Base-by-base conservation (phyloP, 2,113 vertebrate species). In the Centropus unirufus region DNA sequence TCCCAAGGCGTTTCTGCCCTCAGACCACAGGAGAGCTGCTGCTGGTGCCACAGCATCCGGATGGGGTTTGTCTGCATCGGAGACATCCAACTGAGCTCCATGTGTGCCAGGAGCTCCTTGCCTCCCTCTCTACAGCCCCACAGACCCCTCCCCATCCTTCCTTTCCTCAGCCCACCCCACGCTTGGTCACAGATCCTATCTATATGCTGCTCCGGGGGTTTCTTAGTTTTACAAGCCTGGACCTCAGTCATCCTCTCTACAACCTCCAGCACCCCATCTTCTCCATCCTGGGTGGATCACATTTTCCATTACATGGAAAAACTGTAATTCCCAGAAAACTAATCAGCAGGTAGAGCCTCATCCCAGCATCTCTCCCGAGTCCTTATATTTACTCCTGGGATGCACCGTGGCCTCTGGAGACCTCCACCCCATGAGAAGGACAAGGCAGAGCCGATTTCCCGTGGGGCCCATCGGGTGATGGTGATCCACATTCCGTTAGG, bases 41-140 rank as follows among this genome's bases (percentile, higher is more conserved):
- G 52, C 7, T 75, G 3, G 0, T 34, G 39, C 36, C 62, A 26
- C 3, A 1, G 18, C 24, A 29, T 30, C 85, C 2, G 3, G 34
- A 66, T 34, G 36, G 23, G 34, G 36, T 14, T 68, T 26, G 47
- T 62, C 40, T 24, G 30, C 40, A 21, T 19, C 15, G 4, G 34
- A 64, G 51, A 42, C 0, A 2, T 29, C 7, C 15, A 29, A 44
- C 27, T 30, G 54, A 68, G 81, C 36, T 69, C 64, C 69, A 27
- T 0, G 0, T 15, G n/a, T n/a, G 46, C 58, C 83, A 79, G 58
- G 47, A 76, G 52, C 42, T 58, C 14, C n/a, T 20, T 2, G 0
- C 39, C 51, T 30, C n/a, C 42, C 34, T 40, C 79, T 58, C 49
- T 20, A 32, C 12, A 82, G 54, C 30, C 57, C 44, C 59, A 36